Evolutionary conservation across 2,888 invertebrate genomes (phyloP), one percentile per base, ranked within the genome.

Genomic region (Orgyia antiqua): DNA sequence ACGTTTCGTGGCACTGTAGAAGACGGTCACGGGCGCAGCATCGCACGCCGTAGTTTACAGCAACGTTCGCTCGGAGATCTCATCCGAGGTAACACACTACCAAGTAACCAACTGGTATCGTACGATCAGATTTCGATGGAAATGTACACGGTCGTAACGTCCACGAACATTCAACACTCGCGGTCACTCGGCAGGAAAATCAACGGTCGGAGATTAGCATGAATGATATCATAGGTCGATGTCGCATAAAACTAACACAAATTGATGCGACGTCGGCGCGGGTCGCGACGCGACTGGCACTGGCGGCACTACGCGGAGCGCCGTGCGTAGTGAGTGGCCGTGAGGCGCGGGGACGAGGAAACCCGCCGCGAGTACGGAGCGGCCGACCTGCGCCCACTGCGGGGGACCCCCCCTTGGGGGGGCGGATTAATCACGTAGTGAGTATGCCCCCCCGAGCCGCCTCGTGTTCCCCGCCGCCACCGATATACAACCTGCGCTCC

Each of bases 331-430:
- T 82, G 82, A 83, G 82, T 83, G 82, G 84, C 82, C 84, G 76
- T 82, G 86, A 84, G 86, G 83, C 78, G 84, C 83, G 84, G 84
- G 83, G 86, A 83, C 82, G 84, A 84, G 83, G 84, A 83, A 84
- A 84, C 83, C 86, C 84, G 83, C 75, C 71, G 77, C 78, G 78
- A 76, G 82, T 83, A 83, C 82, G 83, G 71, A 72, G 76, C 72
- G 70, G 71, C 73, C 67, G 63, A 62, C 68, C 51, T 45, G 51
- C 45, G 54, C 65, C 68, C 66, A 60, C 60, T 61, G 63, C 58
- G 10, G 24, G 24, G 8, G 24, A 59, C 58, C 39, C 55, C 51
- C 39, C 44, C 58, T 46, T 43, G 56, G 58, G 67, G 62, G 63
- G 47, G 66, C 63, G 82, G 80, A 82, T 83, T 84, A 83, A 84